phyloP scores from a whole-genome alignment of 2,113 vertebrate genomes.

The Dinomys branickii region DNA sequence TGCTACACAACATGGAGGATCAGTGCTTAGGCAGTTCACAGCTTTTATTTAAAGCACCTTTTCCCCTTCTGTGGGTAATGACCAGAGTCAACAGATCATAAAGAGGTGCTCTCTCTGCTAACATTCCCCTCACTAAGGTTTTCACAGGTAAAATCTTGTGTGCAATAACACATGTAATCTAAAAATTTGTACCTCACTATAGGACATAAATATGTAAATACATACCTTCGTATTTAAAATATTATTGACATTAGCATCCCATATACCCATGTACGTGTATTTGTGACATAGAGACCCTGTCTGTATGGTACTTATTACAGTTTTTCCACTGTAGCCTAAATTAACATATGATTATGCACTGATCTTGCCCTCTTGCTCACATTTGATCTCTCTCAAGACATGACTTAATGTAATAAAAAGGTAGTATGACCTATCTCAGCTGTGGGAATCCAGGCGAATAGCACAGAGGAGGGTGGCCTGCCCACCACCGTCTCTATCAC shows the following conservation, averaged over 20 bases:
- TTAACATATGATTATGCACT: background rate
- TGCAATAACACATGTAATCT: background rate
- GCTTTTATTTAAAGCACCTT: background rate
- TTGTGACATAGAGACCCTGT: background rate
- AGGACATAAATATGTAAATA: background rate
- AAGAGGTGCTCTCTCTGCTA: background rate
- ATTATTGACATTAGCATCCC: background rate
- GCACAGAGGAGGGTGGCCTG: no score
- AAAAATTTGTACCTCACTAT: background rate
- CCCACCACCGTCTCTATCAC: no score
- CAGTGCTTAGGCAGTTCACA: background rate
- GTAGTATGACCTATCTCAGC: background rate
- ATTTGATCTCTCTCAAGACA: conserved; percentile 26
- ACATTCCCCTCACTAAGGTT: background rate
- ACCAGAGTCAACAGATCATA: background rate
- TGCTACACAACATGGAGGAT: background rate
- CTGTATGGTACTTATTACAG: background rate
- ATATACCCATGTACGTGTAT: background rate
- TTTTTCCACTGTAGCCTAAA: conserved; percentile 17
- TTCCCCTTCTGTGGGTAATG: background rate
- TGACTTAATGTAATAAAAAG: conserved; percentile 39
- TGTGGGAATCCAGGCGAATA: no score
- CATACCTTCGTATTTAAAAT: background rate
- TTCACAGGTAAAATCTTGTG: background rate
- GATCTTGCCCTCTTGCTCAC: conserved; percentile 31